Evolutionary conservation across 1,140 invertebrate species (phyloP), one percentile per base, ranked within the genome.

Genomic region (Drosophila sechellia): DNA sequence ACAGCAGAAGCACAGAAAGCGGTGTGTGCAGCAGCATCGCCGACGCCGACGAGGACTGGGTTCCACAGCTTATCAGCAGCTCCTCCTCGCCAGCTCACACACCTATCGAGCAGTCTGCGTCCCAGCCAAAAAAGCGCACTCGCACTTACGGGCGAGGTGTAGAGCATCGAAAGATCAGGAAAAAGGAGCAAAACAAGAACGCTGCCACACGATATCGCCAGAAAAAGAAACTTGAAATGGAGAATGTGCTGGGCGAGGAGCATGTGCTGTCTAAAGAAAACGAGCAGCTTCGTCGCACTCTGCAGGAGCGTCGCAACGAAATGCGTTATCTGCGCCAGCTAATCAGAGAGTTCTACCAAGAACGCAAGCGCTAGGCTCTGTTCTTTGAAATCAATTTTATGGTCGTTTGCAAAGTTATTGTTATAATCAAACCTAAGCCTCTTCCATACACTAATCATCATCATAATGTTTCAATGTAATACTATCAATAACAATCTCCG

Each of bases 101-200:
- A 6, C 45, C 39, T 55, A 48, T 31, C 25, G 72, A 73, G 13
- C 50, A 59, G 27, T 11, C 93, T 5, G 90, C 90, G 17, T 20
- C 90, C 72, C 89, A 37, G 17, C 76, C 66, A 31, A 93, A 92
- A 48, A 94, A 93, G 76, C 94, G 94, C 5, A 91, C 93, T 6
- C 96, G 96, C 81, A 95, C 95, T 0, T 96, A 96, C 80, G 94
- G 95, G 1, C 94, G 94, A 37, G 93, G 93, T 20, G 87, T 94
- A 3, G 96, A 97, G 87, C 96, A 97, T 79, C 95, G 96, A 63
- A 95, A 95, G 70, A 94, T 95, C 10, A 94, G 96, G 15, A 98
- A 98, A 92, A 98, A 98, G 92, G 96, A 98, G 86, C 98, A 98
- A 91, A 98, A 98, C 91, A 98, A 98, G 91, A 98, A 97, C 91